These are phyloP conservation scores for Papilio gigon DNA, from an alignment of 2,888 invertebrate species.

Conservation along the genomic window DNA sequence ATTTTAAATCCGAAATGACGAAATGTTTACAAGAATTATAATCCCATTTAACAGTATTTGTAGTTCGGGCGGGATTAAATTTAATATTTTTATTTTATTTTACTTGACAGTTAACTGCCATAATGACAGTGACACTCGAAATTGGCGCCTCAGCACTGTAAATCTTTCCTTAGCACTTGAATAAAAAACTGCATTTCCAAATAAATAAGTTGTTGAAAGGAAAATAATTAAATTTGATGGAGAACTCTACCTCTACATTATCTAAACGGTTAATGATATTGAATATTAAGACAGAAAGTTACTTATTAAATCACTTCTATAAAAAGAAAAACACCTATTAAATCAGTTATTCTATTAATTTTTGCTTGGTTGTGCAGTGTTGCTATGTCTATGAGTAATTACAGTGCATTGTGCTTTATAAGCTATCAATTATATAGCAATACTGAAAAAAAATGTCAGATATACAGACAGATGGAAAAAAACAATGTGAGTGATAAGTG, in stretches of 20 bases:
- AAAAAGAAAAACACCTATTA: too few relatives aligned
- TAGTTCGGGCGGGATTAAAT: neutral
- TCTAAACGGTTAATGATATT: too few relatives aligned
- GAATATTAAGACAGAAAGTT: too few relatives aligned
- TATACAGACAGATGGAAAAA: slow-evolving; percentile 62
- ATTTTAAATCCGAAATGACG: neutral
- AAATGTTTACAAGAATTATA: neutral
- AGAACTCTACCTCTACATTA: too few relatives aligned
- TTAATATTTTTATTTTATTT: neutral
- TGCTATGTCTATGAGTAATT: neutral
- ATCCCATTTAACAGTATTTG: neutral
- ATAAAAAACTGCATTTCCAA: neutral
- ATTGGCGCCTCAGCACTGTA: too few relatives aligned
- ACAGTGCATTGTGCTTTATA: too few relatives aligned
- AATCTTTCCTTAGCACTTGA: too few relatives aligned
- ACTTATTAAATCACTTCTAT: too few relatives aligned
- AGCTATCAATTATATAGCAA: slow-evolving; percentile 41
- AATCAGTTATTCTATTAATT: too few relatives aligned
- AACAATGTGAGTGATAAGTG: slow-evolving; percentile 73
- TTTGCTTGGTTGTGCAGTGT: too few relatives aligned
- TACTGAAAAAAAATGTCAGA: slow-evolving; percentile 31
- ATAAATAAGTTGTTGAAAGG: neutral
- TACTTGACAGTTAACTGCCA: neutral
- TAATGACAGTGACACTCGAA: neutral
- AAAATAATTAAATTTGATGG: too few relatives aligned